Conservation (phyloP, 2,888 invertebrate species). For the Priocnemis perturbator region DNA sequence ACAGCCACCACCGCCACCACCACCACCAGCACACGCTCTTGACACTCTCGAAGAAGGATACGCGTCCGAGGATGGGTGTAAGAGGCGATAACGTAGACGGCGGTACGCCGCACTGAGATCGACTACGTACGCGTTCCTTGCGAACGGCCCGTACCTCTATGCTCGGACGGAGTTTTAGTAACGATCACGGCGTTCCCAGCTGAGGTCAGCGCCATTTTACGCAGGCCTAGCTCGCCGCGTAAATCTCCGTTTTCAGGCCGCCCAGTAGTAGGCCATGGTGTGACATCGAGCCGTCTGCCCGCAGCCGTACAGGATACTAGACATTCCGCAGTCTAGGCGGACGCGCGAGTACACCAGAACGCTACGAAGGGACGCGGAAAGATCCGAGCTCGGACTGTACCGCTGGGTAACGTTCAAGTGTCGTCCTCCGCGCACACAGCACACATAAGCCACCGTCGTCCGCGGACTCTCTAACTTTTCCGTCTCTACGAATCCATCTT, state of each 20-base stretch:
- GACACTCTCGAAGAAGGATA: slow-evolving; percentile 30
- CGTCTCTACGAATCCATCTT: slow-evolving; percentile 32
- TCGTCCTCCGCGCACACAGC: slow-evolving; percentile 39
- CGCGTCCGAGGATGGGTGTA: slow-evolving; percentile 31
- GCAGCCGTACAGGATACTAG: slow-evolving; percentile 60
- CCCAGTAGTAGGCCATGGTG: slow-evolving; percentile 49
- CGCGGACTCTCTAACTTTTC: slow-evolving; percentile 37
- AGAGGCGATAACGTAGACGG: slow-evolving; percentile 40
- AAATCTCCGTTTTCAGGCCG: slow-evolving; percentile 46
- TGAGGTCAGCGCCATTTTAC: slow-evolving; percentile 72
- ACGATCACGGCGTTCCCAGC: slow-evolving; percentile 64
- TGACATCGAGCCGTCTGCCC: slow-evolving; percentile 54
- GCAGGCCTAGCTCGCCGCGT: slow-evolving; percentile 41
- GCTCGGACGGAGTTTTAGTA: slow-evolving; percentile 47
- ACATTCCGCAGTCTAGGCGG: slow-evolving; percentile 58
- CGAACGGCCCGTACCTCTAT: slow-evolving; percentile 54
- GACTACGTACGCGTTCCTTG: slow-evolving; percentile 52
- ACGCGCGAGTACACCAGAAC: slow-evolving; percentile 33
- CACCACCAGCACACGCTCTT: background rate
- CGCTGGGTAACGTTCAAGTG: slow-evolving; percentile 40
- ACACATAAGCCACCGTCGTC: slow-evolving; percentile 12
- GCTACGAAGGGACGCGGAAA: slow-evolving; percentile 8
- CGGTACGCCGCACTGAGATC: slow-evolving; percentile 29
- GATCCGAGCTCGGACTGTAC: slow-evolving; percentile 48
- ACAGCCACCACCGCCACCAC: background rate